Evolutionary conservation across 1,140 invertebrate genomes (phyloP).

Genomic region (Ptiloglossa arizonensis): DNA sequence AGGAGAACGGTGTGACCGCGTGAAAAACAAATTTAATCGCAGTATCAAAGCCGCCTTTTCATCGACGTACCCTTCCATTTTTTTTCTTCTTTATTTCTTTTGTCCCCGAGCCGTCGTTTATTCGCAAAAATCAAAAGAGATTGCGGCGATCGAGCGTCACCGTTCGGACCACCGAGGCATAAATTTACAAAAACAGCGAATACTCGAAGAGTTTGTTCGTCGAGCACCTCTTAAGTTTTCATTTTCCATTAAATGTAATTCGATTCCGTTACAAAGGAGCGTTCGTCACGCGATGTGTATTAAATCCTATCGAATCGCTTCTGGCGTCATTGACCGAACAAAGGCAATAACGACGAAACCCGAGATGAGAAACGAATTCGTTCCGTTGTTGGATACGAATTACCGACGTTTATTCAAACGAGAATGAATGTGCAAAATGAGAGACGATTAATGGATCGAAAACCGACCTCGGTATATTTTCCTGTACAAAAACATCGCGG

Average conservation of each 20-base stretch:
- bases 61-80: not conserved
- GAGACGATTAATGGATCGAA: slow-evolving; percentile 2
- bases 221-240: not conserved
- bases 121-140: not conserved
- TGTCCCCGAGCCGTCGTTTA: not conserved
- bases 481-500: not conserved
- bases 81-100: not conserved
- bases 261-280: not conserved
- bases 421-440: not conserved
- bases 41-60: slow-evolving; percentile 1
- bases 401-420: not conserved
- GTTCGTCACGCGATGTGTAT: not conserved
- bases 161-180: not conserved
- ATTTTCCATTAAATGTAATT: not conserved
- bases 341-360: not conserved
- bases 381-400: not conserved
- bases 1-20: slow-evolving; percentile 1
- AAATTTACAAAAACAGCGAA: not conserved
- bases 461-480: not conserved
- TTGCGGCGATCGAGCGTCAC: not conserved
- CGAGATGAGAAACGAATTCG: not conserved
- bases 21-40: slow-evolving; percentile 49
- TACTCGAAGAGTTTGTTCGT: not conserved
- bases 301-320: slow-evolving; percentile 4
- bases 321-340: not conserved